Base-by-base conservation (phyloP, 1,140 invertebrate species). In the Zaprionus africanus region DNA sequence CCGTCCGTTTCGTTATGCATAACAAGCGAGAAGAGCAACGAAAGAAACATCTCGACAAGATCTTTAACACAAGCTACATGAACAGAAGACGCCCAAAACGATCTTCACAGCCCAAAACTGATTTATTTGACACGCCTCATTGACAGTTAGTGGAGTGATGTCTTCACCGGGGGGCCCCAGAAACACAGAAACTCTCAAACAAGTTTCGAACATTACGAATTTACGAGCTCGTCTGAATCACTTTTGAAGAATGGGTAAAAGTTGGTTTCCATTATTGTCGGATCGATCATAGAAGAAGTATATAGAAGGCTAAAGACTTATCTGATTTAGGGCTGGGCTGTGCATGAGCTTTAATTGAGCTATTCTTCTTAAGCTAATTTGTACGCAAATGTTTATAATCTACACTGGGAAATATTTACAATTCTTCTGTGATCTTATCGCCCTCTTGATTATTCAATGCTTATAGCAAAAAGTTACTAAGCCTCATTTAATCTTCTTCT, bases 81-180 rank as follows among this genome's bases (percentile, higher is more conserved):
- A 46, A 36, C 53, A 58, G 49, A n/a, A 58, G 22, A 71, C 34
- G 58, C 58, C 51, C 38, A 57, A 69, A 46, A 34, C 38, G 46
- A 34, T 41, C n/a, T 49, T 49, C 53, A 24, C 22, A 7, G 38
- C 28, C 43, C 36, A 67, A 68, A 61, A 74, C 65, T 61, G 67
- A 76, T 76, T 64, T 59, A 76, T 76, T 60, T 60, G 67, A 71
- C 68, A 76, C 73, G 73, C 73, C 73, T 43, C 53, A 59, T 51
- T 72, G 74, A 71, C 77, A 76, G 59, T 63, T 65, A 38, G 41
- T 63, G 53, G 63, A 66, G 24, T 70, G 75, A 71, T 68, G 53
- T 63, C 54, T 76, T 61, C 28, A 56, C 28, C 13, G 54, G 15
- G 15, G 11, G 46, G 17, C 19, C 19, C 46, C 12, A n/a, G n/a